These are phyloP conservation scores for Aricia artaxerxes DNA, from an alignment of 2,888 invertebrate genomes.

Conservation along the genomic window DNA sequence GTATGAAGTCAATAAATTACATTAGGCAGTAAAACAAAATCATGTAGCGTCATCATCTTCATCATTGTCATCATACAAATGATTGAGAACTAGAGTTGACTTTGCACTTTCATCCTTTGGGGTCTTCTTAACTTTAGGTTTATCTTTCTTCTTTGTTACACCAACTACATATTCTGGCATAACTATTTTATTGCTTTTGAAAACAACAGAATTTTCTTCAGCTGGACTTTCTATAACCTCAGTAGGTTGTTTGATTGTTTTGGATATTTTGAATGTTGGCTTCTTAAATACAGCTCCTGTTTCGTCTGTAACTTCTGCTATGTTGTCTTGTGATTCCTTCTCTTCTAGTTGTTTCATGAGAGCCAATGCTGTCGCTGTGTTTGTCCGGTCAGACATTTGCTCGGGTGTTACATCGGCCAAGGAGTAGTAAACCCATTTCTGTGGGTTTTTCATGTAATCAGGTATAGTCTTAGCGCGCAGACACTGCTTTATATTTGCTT, in stretches of 20 bases:
- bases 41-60: slow-evolving; percentile 40
- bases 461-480: slow-evolving; percentile 68
- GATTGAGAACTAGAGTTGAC: slow-evolving; percentile 69
- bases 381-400: slow-evolving; percentile 89
- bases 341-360: slow-evolving; percentile 86
- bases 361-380: slow-evolving; percentile 88
- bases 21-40: background rate
- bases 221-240: slow-evolving; percentile 42
- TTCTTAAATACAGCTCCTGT: slow-evolving; percentile 62
- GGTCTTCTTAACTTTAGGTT: slow-evolving; percentile 47
- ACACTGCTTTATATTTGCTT: slow-evolving; percentile 82
- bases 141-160: slow-evolving; percentile 76
- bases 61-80: slow-evolving; percentile 70
- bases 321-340: slow-evolving; percentile 54
- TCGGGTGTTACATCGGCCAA: slow-evolving; percentile 87
- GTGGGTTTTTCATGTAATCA: slow-evolving; percentile 85
- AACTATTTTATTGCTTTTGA: slow-evolving; percentile 85
- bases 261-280: slow-evolving; percentile 65
- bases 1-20: background rate
- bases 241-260: slow-evolving; percentile 49
- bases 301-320: slow-evolving; percentile 55
- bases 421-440: slow-evolving; percentile 90
- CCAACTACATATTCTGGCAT: slow-evolving; percentile 93
- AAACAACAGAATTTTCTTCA: slow-evolving; percentile 64
- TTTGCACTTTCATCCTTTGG: slow-evolving; percentile 44